Evolutionary conservation across 2,888 invertebrate genomes (phyloP), one percentile per base, ranked within the genome.

Genomic region (Enchytraeus crypticus): DNA sequence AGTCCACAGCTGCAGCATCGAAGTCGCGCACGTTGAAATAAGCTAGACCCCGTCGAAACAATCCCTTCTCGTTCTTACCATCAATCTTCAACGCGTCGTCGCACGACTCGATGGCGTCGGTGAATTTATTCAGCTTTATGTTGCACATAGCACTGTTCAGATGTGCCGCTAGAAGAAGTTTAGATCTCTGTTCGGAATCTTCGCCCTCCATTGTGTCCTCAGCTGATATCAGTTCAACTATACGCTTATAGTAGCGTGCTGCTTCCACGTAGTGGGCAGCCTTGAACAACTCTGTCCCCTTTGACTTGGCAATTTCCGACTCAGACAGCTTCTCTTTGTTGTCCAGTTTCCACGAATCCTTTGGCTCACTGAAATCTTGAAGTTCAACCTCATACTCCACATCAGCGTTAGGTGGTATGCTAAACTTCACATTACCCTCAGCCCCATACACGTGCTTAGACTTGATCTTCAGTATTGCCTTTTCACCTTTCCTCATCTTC

Each of bases 271-370:
- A 23, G 27, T 11, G 34, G 33, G 26, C 51, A 30, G 79, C 83
- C 78, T 91, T 91, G 73, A 92, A 92, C 77, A 90, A 93, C 53
- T 84, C 84, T 0, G 91, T 93, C 51, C 95, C 97, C 74, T 89
- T 92, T 64, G 88, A 88, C 80, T 97, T 97, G 66, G 85, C 87
- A n/a, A 88, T 81, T 76, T 87, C 86, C 0, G 89, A 86, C 73
- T 89, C 88, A 60, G 87, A 87, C 4, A 96, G 70, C 75, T 89
- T 89, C 77, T 95, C 90, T 0, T 82, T 79, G 0, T 83, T 82
- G 63, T 88, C 87, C 82, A 96, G 83, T 47, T 88, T 84, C 92
- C 93, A 96, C 53, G 83, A 78, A 68, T 90, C 88, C 70, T 88
- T 87, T 0, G 84, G 84, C 84, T 88, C 78, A 57, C 5, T 23